A percentile compares a stretch with the other conserved stretches of the same genome.
These are phyloP conservation scores for Chesias legatella DNA, from an alignment of 2,888 invertebrate genomes.

Conservation along the genomic window DNA sequence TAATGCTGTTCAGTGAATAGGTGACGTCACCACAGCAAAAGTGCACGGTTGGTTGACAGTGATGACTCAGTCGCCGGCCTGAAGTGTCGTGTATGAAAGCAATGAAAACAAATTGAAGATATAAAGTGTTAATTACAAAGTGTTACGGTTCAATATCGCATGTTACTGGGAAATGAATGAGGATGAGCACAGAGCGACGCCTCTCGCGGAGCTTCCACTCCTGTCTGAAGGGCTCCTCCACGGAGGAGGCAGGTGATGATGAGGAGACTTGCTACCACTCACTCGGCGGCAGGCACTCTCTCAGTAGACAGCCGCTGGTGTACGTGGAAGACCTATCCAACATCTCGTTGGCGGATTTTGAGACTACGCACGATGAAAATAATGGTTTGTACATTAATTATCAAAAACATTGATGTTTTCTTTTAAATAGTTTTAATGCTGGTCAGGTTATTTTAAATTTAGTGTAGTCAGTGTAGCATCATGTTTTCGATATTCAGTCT, in stretches of 20 bases:
- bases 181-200: conserved; percentile 79
- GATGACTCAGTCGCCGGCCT: conserved; percentile 16
- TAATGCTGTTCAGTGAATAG: conserved; percentile 25
- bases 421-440: too few species aligned
- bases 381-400: conserved; percentile 56
- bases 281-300: conserved; percentile 66
- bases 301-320: conserved; percentile 65
- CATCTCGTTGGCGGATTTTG: conserved; percentile 69
- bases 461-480: too few species aligned
- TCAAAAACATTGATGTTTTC: background rate
- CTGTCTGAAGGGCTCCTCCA: conserved; percentile 82
- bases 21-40: conserved; percentile 29
- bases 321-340: conserved; percentile 72
- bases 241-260: conserved; percentile 74
- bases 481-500: too few species aligned
- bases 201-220: conserved; percentile 85
- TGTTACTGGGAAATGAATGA: conserved; percentile 64
- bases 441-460: too few species aligned
- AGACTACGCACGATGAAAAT: conserved; percentile 62
- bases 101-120: conserved; percentile 16
- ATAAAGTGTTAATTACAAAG: conserved; percentile 27
- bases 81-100: conserved; percentile 16
- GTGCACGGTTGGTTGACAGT: conserved; percentile 19
- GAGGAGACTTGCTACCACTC: conserved; percentile 75
- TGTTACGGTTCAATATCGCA: conserved; percentile 37